phyloP scores from a whole-genome alignment of 2,113 vertebrate species.

The Ascaphus truei region DNA sequence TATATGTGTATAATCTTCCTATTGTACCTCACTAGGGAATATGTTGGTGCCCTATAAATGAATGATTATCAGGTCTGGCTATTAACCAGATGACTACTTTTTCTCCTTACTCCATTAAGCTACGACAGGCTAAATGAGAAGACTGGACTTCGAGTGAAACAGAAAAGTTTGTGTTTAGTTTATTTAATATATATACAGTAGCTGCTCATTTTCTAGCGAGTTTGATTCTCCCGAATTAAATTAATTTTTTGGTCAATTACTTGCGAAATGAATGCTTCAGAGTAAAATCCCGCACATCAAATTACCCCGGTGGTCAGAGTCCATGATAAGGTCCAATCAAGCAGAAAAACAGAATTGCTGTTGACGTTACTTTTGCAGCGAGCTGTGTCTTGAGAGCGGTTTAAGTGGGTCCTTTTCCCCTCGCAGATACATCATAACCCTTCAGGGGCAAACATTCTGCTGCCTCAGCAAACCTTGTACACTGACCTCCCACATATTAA shows the following conservation, averaged over 20 bases:
- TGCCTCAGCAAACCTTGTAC: conserved; percentile 32
- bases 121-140: background rate
- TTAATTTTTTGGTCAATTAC: conserved; percentile 40
- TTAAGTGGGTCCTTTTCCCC: conserved; percentile 33
- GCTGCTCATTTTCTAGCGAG: conserved; percentile 3
- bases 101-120: background rate
- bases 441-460: conserved; percentile 24
- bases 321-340: conserved; percentile 36
- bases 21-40: no score
- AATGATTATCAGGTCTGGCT: no score
- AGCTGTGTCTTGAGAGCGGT: conserved; percentile 29
- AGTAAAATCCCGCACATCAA: conserved; percentile 30
- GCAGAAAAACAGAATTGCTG: conserved; percentile 38
- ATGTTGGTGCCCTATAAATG: no score
- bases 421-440: conserved; percentile 32
- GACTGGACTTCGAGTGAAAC: background rate
- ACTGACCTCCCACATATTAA: conserved; percentile 33
- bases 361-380: conserved; percentile 35
- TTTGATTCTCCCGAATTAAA: conserved; percentile 30
- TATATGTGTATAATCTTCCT: no score
- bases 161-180: background rate
- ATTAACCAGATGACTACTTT: no score
- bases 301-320: conserved; percentile 37
- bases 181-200: background rate
- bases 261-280: conserved; percentile 31